Evolutionary conservation across 2,113 vertebrate genomes (phyloP).

Genomic region (Rhynchomys soricoides): DNA sequence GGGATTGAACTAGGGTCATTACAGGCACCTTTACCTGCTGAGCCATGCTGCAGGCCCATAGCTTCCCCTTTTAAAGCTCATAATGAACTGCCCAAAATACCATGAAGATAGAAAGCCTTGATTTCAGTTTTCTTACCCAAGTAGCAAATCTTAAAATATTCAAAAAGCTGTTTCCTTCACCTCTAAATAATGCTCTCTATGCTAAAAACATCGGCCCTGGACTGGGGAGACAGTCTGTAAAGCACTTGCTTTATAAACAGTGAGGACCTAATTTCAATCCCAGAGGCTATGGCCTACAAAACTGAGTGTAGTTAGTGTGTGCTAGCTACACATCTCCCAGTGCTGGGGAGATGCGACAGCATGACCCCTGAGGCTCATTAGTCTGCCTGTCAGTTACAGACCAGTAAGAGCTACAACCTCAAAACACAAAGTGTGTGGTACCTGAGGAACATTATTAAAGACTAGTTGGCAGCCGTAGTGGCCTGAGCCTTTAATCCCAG

Average conservation of each 20-base stretch:
- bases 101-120: neutral
- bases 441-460: neutral
- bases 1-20: neutral
- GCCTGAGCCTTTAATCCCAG: neutral
- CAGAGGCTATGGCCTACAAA: neutral
- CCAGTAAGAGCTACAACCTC: neutral
- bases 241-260: neutral
- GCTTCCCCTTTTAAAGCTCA: neutral
- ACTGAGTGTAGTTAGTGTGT: neutral
- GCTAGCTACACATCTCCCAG: too few relatives aligned
- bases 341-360: neutral
- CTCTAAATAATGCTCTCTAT: neutral
- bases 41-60: neutral
- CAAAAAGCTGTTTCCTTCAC: conserved; percentile 13
- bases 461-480: neutral
- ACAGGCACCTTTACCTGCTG: neutral
- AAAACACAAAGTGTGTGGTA: neutral
- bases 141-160: conserved; percentile 4
- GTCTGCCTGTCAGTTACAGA: neutral
- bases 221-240: neutral
- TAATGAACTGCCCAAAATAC: neutral
- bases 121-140: conserved; percentile 56
- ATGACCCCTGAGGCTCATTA: neutral
- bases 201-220: neutral
- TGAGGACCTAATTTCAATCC: neutral